Percentiles rank a stretch among this genome's conserved stretches.
Evolutionary conservation across 1,140 invertebrate genomes (phyloP).

Genomic region (Drosophila ercepeae): DNA sequence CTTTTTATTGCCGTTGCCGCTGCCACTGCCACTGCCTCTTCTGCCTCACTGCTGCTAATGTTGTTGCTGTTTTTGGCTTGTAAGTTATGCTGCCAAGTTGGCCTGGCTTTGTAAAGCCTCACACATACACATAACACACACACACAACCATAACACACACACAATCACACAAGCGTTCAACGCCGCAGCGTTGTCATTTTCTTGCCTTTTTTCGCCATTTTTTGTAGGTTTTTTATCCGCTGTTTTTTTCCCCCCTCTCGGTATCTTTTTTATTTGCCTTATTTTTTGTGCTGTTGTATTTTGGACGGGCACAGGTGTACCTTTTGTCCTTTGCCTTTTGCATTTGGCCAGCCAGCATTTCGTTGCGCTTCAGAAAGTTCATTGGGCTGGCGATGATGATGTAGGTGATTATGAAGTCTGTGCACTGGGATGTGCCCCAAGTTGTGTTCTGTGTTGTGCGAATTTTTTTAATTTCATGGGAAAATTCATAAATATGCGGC

Average conservation of each 20-base stretch:
- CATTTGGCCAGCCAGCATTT: conserved; percentile 68
- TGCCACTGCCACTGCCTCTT: conserved; percentile 42
- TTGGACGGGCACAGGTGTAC: conserved; percentile 71
- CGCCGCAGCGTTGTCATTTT: conserved; percentile 77
- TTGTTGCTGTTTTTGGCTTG: conserved; percentile 50
- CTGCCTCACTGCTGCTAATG: no score
- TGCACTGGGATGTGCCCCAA: conserved; percentile 33
- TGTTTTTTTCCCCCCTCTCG: conserved; percentile 32
- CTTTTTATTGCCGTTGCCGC: conserved; percentile 68
- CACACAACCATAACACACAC: conserved; percentile 21
- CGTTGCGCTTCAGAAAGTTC: conserved; percentile 80
- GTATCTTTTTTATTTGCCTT: conserved; percentile 39
- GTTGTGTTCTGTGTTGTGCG: conserved; percentile 37
- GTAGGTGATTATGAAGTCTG: conserved; percentile 20
- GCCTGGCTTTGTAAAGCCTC: conserved; percentile 61
- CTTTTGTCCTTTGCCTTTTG: conserved; percentile 63
- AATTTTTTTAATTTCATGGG: conserved; percentile 15
- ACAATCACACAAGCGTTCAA: conserved; percentile 52
- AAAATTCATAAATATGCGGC: conserved; percentile 17
- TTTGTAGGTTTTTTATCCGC: conserved; percentile 41
- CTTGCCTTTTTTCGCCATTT: conserved; percentile 74
- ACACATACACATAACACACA: conserved; percentile 38
- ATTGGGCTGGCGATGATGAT: conserved; percentile 49
- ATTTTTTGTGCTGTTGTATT: conserved; percentile 58
- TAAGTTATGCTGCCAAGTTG: conserved; percentile 71